phyloP scores from a whole-genome alignment of 2,113 vertebrate species.

The Oreotrochilus melanogaster region DNA sequence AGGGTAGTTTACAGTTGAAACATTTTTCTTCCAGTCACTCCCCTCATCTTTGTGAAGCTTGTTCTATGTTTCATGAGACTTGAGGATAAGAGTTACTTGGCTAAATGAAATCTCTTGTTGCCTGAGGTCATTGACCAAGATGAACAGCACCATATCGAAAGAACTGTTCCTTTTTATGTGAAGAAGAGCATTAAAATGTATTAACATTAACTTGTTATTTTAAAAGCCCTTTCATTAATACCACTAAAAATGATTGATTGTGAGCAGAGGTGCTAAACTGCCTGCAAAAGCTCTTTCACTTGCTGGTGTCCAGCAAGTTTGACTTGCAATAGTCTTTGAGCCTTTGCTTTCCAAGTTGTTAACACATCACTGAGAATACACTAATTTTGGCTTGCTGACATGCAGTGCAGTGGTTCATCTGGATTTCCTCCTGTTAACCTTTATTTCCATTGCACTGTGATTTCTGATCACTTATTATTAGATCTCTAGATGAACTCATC shows the following conservation, averaged over 20 bases:
- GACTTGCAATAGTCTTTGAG: background rate
- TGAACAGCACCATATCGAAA: background rate
- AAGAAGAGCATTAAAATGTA: background rate
- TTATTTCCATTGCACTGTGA: conserved; percentile 27
- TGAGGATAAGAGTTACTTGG: background rate
- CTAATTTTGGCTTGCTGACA: background rate
- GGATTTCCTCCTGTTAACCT: conserved; percentile 29
- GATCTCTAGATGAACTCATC: background rate
- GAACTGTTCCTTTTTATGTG: background rate
- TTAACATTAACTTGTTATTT: background rate
- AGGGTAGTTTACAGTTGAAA: background rate
- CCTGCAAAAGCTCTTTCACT: background rate
- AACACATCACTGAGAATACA: background rate
- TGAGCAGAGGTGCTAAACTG: background rate
- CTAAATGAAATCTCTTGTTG: background rate
- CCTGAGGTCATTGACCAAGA: background rate
- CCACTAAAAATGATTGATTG: background rate
- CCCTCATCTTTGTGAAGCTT: background rate
- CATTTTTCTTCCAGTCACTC: background rate
- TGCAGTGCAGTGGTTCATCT: background rate
- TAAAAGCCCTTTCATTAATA: background rate
- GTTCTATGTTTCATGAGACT: background rate
- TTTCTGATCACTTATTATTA: conserved; percentile 5
- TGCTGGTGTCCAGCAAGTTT: background rate
- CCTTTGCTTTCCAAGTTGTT: background rate